A percentile compares a stretch with the other conserved stretches of the same genome.
phyloP scores from a whole-genome alignment of 2,797 vertebrate species.

The Phyllotis vaccarum region DNA sequence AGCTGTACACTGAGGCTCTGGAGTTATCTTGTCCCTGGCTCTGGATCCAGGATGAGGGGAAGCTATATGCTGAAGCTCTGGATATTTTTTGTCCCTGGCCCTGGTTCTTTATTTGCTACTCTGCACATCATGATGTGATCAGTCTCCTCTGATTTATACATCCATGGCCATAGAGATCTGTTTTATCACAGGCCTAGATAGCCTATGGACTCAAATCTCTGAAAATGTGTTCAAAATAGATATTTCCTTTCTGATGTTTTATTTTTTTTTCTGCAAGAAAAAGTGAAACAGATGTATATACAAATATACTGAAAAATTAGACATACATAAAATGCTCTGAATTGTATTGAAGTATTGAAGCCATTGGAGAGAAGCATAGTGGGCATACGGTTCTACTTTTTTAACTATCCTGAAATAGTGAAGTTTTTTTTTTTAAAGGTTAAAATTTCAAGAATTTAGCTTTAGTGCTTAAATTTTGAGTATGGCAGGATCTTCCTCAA shows the following conservation, averaged over 20 bases:
- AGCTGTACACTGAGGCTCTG: too few species aligned
- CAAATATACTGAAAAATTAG: background rate
- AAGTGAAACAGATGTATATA: background rate
- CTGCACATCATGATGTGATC: background rate
- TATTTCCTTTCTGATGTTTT: background rate
- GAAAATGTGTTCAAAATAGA: background rate
- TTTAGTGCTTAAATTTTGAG: background rate
- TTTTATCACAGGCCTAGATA: background rate
- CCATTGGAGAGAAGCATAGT: background rate
- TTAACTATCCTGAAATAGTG: background rate
- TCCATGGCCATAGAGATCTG: background rate
- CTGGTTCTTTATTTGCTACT: background rate
- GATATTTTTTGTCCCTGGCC: background rate
- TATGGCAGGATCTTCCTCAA: background rate
- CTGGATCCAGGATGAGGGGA: too few species aligned
- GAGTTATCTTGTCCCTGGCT: too few species aligned
- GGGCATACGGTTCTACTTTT: background rate
- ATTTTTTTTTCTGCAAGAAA: background rate
- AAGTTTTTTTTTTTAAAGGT: background rate
- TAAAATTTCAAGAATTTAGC: background rate
- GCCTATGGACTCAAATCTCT: background rate
- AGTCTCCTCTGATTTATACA: background rate
- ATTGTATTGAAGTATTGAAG: background rate
- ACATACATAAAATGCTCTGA: background rate
- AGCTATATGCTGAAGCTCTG: too few species aligned